These are phyloP conservation scores for Epinotia ramella DNA, from an alignment of 2,888 invertebrate genomes.

Conservation along the genomic window DNA sequence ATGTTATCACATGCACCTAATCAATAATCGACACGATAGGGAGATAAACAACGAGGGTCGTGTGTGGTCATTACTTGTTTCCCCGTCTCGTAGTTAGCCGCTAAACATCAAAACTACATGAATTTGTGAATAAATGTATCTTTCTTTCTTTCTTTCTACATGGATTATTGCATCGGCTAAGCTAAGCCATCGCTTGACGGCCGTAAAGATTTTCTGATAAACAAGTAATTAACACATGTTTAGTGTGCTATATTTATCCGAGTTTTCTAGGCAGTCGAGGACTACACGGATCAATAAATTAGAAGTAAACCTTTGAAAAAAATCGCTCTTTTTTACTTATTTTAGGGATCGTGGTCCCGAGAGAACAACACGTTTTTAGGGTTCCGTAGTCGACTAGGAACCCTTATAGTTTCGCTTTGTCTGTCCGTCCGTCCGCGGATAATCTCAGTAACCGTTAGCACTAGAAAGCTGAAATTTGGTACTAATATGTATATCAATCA, in stretches of 20 bases:
- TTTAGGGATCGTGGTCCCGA: background rate
- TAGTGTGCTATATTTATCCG: background rate
- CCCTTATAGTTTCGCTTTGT: too few species aligned
- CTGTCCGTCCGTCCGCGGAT: too few species aligned
- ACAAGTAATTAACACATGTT: background rate
- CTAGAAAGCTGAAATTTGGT: too few species aligned
- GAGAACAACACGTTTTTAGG: background rate
- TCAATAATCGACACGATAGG: slow-evolving; percentile 16
- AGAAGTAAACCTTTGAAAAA: background rate
- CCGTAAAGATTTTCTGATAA: slow-evolving; percentile 25
- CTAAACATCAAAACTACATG: slow-evolving; percentile 1
- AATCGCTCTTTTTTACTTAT: background rate
- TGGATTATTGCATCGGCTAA: background rate
- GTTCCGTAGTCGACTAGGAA: too few species aligned
- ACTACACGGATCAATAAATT: background rate
- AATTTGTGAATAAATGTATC: too few species aligned
- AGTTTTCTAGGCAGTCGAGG: too few species aligned
- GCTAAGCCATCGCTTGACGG: background rate
- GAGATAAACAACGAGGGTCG: slow-evolving; percentile 26
- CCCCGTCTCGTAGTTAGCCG: background rate
- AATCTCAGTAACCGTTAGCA: too few species aligned
- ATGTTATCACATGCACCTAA: slow-evolving; percentile 6
- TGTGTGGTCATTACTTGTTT: slow-evolving; percentile 10
- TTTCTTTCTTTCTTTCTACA: too few species aligned
- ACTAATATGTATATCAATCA: too few species aligned